Evolutionary conservation across 2,888 invertebrate genomes (phyloP).

Genomic region (Amorpha juglandis): DNA sequence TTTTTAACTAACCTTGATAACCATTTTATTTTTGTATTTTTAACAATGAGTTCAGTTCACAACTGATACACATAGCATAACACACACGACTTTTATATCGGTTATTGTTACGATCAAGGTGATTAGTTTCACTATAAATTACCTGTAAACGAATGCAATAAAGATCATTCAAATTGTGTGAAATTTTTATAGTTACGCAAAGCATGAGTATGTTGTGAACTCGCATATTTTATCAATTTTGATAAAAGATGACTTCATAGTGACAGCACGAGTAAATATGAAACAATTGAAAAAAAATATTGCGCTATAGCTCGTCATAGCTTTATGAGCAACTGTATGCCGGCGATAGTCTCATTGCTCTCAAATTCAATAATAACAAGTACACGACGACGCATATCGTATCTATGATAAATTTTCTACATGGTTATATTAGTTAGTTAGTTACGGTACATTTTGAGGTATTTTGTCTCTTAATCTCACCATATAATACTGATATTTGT

Average conservation of each 20-base stretch:
- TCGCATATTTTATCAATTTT: background rate
- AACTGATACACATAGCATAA: conserved; percentile 41
- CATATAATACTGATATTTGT: too few species aligned
- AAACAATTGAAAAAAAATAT: too few species aligned
- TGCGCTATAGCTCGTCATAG: too few species aligned
- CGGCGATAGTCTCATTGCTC: too few species aligned
- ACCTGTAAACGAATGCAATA: conserved; percentile 7
- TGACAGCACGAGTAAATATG: too few species aligned
- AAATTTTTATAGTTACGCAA: conserved; percentile 11
- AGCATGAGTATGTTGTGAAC: conserved; percentile 7
- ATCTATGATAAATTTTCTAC: too few species aligned
- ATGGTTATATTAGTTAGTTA: too few species aligned
- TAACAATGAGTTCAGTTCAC: conserved; percentile 31
- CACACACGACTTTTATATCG: conserved; percentile 42
- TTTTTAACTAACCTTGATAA: conserved; percentile 29
- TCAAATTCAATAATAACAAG: too few species aligned
- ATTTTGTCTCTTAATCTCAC: too few species aligned
- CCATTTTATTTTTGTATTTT: conserved; percentile 33
- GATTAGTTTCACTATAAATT: conserved; percentile 45
- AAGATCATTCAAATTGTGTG: conserved; percentile 15
- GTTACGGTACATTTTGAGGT: too few species aligned
- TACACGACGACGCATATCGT: too few species aligned
- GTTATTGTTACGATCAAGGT: conserved; percentile 40
- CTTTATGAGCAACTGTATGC: too few species aligned
- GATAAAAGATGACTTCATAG: background rate